Evolutionary conservation across 2,888 invertebrate species (phyloP), one percentile per base, ranked within the genome.

Genomic region (Clanis bilineata): DNA sequence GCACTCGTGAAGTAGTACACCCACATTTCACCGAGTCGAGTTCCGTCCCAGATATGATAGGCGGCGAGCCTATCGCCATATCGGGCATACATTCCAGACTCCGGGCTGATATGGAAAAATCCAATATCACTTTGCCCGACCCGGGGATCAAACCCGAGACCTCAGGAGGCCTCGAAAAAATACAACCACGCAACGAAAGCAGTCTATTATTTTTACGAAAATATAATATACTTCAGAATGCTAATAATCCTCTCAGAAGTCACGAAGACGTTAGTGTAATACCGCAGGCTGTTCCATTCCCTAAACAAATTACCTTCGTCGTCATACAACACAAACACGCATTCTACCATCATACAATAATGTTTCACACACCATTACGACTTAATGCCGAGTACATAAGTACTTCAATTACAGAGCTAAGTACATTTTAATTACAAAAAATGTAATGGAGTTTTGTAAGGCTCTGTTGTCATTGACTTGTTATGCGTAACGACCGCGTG

Each of bases 341-440:
- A 18, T 15, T 15, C n/a, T 47, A 9, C 28, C 10, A 51, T 51
- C 41, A 41, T 41, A 41, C 41, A 41, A 41, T 18, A 41, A 41
- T 41, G 41, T 28, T 51, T 51, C 28, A 51, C 51, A 51, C 51
- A 32, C 51, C 51, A 51, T 51, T 51, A 51, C 28, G 18, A 28
- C 28, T 51, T 51, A 32, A 51, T 32, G 47, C 18, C 6, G 7
- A 18, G 41, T 18, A 41, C 7, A 7, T 1, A 41, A 41, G 41
- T 41, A 41, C 41, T 18, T 41, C 9, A 9, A 9, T 28, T 45
- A 12, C n/a, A 10, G 10, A 18, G 28, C 28, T 51, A 51, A 51
- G 51, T 32, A 51, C 32, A 51, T 51, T 51, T 51, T 51, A 51
- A 51, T 51, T 51, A 51, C 51, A 51, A 51, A 51, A 51, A 51